phyloP scores from a whole-genome alignment of 1,140 invertebrate species.

The Hesperophylax magnus region DNA sequence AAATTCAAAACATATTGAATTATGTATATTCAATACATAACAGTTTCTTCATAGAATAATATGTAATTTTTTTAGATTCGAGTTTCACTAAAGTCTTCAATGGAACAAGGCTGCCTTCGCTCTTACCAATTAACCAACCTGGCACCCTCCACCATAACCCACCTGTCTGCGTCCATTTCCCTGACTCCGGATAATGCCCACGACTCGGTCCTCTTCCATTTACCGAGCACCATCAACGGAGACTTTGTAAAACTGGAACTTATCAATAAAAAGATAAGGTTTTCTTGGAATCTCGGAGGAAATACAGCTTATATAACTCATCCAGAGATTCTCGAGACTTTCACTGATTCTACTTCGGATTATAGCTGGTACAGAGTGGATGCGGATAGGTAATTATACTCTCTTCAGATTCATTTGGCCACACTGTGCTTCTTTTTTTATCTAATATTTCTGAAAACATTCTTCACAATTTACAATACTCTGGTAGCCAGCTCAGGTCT shows the following conservation, averaged over 20 bases:
- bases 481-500: too few relatives aligned
- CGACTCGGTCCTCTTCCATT: constrained; percentile 57
- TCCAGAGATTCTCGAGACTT: constrained; percentile 61
- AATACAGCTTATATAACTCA: constrained; percentile 77
- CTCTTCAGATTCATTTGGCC: neutral
- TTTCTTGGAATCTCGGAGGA: constrained; percentile 85
- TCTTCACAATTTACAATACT: too few relatives aligned
- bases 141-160: constrained; percentile 79
- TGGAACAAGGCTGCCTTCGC: constrained; percentile 78
- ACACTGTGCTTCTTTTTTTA: too few relatives aligned
- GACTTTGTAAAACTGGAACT: constrained; percentile 89
- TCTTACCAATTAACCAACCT: constrained; percentile 77
- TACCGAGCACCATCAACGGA: constrained; percentile 67
- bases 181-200: constrained; percentile 65
- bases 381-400: constrained; percentile 63
- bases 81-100: constrained; percentile 80
- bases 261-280: constrained; percentile 80
- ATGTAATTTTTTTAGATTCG: constrained; percentile 75
- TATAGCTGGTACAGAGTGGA: constrained; percentile 65
- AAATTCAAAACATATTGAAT: too few relatives aligned
- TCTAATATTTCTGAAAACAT: too few relatives aligned
- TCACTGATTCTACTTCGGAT: constrained; percentile 57
- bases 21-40: too few relatives aligned
- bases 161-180: constrained; percentile 78
- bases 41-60: too few relatives aligned